phyloP scores from a whole-genome alignment of 2,113 vertebrate species.

The Podarcis raffonei region DNA sequence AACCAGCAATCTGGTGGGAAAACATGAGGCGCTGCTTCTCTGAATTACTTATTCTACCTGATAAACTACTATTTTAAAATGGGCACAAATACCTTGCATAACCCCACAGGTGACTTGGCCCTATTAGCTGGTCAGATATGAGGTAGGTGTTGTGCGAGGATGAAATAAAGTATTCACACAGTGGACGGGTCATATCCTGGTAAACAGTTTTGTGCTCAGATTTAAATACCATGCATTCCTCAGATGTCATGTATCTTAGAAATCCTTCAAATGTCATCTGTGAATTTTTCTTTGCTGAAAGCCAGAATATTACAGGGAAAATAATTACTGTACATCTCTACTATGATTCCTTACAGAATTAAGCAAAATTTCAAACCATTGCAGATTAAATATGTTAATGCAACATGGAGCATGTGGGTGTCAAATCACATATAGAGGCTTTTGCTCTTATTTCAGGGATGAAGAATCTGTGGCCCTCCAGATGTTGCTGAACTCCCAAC shows the following conservation, averaged over 20 bases:
- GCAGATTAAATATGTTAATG: neutral
- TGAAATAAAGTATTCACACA: constrained; percentile 87
- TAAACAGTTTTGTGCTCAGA: constrained; percentile 73
- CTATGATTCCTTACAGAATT: neutral
- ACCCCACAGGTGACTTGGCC: constrained; percentile 77
- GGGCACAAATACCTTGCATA: constrained; percentile 75
- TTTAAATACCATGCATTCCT: constrained; percentile 79
- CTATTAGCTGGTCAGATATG: constrained; percentile 80
- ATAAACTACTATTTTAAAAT: neutral
- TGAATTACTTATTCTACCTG: neutral
- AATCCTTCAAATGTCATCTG: constrained; percentile 87
- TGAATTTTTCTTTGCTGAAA: constrained; percentile 73
- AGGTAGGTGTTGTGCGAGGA: constrained; percentile 91
- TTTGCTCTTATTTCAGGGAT: neutral
- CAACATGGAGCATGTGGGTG: neutral
- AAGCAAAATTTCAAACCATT: neutral
- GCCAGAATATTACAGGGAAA: constrained; percentile 36
- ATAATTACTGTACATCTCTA: neutral
- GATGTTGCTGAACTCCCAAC: neutral
- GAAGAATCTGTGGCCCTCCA: neutral
- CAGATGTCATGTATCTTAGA: constrained; percentile 81
- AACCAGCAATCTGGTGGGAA: neutral
- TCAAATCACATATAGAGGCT: neutral
- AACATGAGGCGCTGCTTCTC: neutral
- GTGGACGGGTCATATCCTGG: constrained; percentile 84